A percentile compares a stretch with the other conserved stretches of the same genome.
Conservation (phyloP, 1,140 invertebrate genomes). For the Drosophila auraria region DNA sequence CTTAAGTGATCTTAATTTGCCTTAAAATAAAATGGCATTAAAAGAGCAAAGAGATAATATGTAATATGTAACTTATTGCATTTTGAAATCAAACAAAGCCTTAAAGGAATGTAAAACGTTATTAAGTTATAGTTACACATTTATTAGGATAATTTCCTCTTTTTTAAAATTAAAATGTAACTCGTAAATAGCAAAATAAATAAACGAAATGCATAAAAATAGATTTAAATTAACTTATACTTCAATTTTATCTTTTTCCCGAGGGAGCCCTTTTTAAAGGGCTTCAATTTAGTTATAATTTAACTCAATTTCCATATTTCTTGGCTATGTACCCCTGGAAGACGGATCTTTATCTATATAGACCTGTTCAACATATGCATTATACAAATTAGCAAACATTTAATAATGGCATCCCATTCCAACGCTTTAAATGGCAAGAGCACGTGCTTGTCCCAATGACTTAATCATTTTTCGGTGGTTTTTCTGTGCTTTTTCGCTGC, state of each 20-base stretch:
- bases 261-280: no score
- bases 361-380: not conserved
- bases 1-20: not conserved
- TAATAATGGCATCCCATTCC: slow-evolving; percentile 10
- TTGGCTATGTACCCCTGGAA: not conserved
- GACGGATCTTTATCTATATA: not conserved
- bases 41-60: no score
- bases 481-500: slow-evolving; percentile 2
- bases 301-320: not conserved
- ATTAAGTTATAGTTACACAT: not conserved
- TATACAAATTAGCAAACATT: slow-evolving; percentile 37
- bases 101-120: not conserved
- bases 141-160: not conserved
- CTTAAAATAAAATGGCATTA: no score
- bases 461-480: slow-evolving; percentile 37
- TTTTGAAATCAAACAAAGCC: not conserved
- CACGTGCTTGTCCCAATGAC: slow-evolving; percentile 35
- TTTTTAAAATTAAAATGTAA: no score
- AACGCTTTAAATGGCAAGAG: slow-evolving; percentile 26
- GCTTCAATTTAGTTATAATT: no score
- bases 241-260: no score
- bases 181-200: no score
- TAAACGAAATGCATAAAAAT: no score
- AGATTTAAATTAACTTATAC: no score
- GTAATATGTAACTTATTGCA: no score